These are phyloP conservation scores for Phortica variegata DNA, from an alignment of 1,140 invertebrate species.

Conservation along the genomic window DNA sequence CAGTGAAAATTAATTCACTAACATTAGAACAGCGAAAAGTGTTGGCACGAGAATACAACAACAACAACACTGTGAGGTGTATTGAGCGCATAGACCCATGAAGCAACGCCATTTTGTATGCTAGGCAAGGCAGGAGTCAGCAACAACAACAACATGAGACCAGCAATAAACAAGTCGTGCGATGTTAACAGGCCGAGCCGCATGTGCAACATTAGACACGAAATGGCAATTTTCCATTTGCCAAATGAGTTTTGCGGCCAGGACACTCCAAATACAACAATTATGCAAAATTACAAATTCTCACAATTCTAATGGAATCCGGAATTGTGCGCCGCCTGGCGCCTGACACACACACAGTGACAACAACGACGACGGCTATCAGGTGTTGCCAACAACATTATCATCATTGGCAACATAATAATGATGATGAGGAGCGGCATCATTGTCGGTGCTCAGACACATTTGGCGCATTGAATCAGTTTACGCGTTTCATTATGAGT, in stretches of 20 bases:
- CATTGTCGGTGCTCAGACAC: too few species aligned
- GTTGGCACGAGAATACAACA: conserved; percentile 18
- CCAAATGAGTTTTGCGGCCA: conserved; percentile 55
- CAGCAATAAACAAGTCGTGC: not conserved
- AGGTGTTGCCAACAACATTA: too few species aligned
- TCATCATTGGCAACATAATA: too few species aligned
- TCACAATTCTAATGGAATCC: conserved; percentile 55
- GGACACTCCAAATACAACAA: conserved; percentile 53
- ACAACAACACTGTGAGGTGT: conserved; percentile 10
- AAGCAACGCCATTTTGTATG: conserved; percentile 1
- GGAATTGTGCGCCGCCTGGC: not conserved
- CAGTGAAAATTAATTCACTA: conserved; percentile 54
- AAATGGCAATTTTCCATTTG: conserved; percentile 56
- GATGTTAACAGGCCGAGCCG: conserved; percentile 10
- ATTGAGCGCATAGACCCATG: not conserved
- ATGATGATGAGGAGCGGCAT: too few species aligned
- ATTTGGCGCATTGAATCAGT: too few species aligned
- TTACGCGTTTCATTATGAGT: too few species aligned
- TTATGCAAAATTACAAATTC: conserved; percentile 57
- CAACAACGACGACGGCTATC: too few species aligned
- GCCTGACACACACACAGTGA: too few species aligned
- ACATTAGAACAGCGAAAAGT: conserved; percentile 15
- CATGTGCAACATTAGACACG: conserved; percentile 52
- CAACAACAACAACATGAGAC: conserved; percentile 4
- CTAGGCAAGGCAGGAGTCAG: conserved; percentile 1